These are phyloP conservation scores for Leiothrix lutea DNA, from an alignment of 2,113 vertebrate species.

Conservation along the genomic window DNA sequence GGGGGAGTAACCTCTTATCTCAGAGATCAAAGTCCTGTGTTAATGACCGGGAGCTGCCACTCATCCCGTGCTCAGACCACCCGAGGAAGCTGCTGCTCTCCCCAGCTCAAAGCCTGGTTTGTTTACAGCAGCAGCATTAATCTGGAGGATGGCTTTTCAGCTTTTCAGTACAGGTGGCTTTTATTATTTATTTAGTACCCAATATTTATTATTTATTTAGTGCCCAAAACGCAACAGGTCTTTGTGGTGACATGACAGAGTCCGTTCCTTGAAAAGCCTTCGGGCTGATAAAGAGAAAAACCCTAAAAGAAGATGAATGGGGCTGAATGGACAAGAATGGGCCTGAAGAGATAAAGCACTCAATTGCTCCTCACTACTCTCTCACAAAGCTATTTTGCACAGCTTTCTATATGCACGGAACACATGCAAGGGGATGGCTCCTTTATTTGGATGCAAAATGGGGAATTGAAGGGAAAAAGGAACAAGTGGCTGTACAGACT, in stretches of 20 bases:
- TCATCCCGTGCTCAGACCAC: not conserved
- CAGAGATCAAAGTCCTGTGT: conserved; percentile 15
- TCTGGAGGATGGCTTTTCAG: not conserved
- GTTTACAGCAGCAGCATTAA: not conserved
- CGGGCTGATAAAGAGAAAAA: not conserved
- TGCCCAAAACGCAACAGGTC: not conserved
- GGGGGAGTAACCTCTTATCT: not conserved
- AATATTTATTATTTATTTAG: conserved; percentile 2
- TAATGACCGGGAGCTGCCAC: not conserved
- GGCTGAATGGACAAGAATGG: not conserved
- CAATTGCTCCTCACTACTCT: not conserved
- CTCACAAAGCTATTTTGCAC: not conserved
- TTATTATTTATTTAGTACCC: not conserved
- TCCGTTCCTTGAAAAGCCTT: not conserved
- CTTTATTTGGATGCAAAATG: not conserved
- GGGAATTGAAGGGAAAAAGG: not conserved
- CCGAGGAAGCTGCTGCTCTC: not conserved
- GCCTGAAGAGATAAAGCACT: not conserved
- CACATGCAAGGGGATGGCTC: not conserved
- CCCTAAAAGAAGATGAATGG: not conserved
- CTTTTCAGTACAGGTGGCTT: not conserved
- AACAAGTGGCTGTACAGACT: not conserved
- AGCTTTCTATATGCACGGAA: not conserved
- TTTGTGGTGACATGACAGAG: not conserved
- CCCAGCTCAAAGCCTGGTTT: not conserved